phyloP scores from a whole-genome alignment of 2,797 vertebrate species.

The Miichthys miiuy region DNA sequence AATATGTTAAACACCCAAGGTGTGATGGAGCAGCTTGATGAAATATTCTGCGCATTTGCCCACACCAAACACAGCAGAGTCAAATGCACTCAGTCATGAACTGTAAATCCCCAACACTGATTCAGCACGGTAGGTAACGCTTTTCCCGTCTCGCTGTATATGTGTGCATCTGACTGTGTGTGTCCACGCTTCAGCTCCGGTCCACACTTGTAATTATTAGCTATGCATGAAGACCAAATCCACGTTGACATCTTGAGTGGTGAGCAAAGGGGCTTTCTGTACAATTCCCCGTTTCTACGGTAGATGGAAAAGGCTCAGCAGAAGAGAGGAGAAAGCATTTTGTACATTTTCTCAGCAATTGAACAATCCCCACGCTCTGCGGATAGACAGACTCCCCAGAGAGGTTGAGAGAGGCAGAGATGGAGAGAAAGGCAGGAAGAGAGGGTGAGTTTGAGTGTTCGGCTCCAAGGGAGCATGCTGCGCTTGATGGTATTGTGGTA shows the following conservation, averaged over 20 bases:
- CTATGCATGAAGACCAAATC: slow-evolving; percentile 96
- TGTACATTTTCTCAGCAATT: slow-evolving; percentile 97
- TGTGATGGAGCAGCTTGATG: slow-evolving; percentile 66
- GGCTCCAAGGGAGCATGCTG: slow-evolving; percentile 75
- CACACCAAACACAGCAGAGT: slow-evolving; percentile 74
- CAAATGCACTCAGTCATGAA: slow-evolving; percentile 68
- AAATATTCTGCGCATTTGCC: slow-evolving; percentile 59
- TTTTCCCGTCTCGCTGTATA: slow-evolving; percentile 24
- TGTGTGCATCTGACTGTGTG: slow-evolving; percentile 4
- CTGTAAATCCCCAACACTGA: slow-evolving; percentile 60
- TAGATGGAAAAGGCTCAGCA: slow-evolving; percentile 74
- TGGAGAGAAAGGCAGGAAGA: slow-evolving; percentile 71
- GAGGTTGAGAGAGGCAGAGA: slow-evolving; percentile 86
- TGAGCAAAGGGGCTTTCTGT: slow-evolving; percentile 92
- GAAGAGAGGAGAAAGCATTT: slow-evolving; percentile 89
- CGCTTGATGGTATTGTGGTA: slow-evolving; percentile 79
- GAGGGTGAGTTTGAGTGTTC: slow-evolving; percentile 74
- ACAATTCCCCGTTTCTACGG: slow-evolving; percentile 85
- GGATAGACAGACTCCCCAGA: slow-evolving; percentile 94
- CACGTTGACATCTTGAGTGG: slow-evolving; percentile 94
- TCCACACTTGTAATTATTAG: slow-evolving; percentile 94
- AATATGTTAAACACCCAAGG: slow-evolving; percentile 67
- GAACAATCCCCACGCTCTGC: slow-evolving; percentile 92
- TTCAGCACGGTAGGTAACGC: slow-evolving; percentile 61
- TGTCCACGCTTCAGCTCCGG: slow-evolving; percentile 71